Evolutionary conservation across 2,888 invertebrate species (phyloP).

Genomic region (Ophion costatus): DNA sequence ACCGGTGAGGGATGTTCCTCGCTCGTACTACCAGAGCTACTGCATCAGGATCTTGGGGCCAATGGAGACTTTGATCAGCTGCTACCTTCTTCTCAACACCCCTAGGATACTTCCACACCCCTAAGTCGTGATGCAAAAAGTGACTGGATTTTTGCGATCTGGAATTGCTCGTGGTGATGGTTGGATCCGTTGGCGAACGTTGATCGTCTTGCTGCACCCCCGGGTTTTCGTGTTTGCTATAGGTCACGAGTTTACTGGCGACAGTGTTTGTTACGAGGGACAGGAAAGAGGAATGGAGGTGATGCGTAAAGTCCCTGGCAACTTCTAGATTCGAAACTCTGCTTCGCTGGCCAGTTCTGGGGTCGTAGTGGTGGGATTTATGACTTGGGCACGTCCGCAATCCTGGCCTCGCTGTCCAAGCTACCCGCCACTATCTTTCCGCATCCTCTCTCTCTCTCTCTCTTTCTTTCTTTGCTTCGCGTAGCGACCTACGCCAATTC

Average conservation of each 20-base stretch:
- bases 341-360: constrained; percentile 23
- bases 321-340: constrained; percentile 52
- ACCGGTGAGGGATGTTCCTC: constrained; percentile 5
- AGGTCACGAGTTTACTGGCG: constrained; percentile 46
- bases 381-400: constrained; percentile 54
- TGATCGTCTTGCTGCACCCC: constrained; percentile 18
- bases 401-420: constrained; percentile 35
- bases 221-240: constrained; percentile 40
- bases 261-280: too few species aligned
- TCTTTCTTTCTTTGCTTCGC: constrained; percentile 3
- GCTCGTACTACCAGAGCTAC: neutral
- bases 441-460: constrained; percentile 4
- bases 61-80: neutral
- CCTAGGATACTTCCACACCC: neutral
- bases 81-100: neutral
- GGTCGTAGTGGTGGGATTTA: constrained; percentile 49
- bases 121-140: neutral
- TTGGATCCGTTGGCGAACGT: constrained; percentile 19
- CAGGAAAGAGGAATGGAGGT: neutral
- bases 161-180: neutral
- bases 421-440: constrained; percentile 12
- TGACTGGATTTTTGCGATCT: neutral
- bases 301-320: constrained; percentile 29
- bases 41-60: neutral
- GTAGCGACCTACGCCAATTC: constrained; percentile 26